Base-by-base conservation (phyloP, 2,888 invertebrate genomes). In the Salpingus planirostris region DNA sequence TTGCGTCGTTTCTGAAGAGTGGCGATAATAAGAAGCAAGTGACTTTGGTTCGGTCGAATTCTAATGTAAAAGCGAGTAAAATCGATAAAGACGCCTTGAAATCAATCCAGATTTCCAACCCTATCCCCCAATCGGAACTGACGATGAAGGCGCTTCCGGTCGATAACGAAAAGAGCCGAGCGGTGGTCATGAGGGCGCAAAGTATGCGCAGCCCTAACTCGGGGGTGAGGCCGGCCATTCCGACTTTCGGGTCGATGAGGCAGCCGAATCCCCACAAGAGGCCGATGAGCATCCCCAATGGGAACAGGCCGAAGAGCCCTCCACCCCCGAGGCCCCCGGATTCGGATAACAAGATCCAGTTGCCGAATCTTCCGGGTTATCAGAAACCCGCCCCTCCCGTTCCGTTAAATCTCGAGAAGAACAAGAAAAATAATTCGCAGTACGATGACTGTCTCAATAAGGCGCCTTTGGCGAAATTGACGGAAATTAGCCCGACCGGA, bases 191-290 rank as follows among this genome's bases (percentile, higher is more conserved):
- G 64, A 70, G 89, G 29, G 80, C 88, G 0, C 88, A 88, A 51
- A 88, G 88, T 47, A 82, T 89, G 84, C 68, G 87, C 43, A 78
- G 78, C 29, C 71, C 71, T 0, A 54, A 62, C 1, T 10, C 44
- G 2, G 43, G 44, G 7, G 45, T 46, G 7, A 40, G 78, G 51
- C 77, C 82, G 0, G 66, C 68, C 0, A 71, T 87, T 15, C 85
- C 80, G 40, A 78, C 78, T 15, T 88, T 88, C 49, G 88, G 88
- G 0, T 88, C 88, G 0, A 87, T 88, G 85, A 68, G 89, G 14
- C 78, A 82, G 46, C 69, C 81, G 0, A 70, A 71, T 1, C 64
- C 65, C 0, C n/a, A n/a, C n/a, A 78, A 78, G 11, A 68, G 90
- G 29, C 88, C 89, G 0, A 69, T 82, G 12, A 88, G 88, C 38